Conservation (phyloP, 2,888 invertebrate species). For the Xylota segnis region DNA sequence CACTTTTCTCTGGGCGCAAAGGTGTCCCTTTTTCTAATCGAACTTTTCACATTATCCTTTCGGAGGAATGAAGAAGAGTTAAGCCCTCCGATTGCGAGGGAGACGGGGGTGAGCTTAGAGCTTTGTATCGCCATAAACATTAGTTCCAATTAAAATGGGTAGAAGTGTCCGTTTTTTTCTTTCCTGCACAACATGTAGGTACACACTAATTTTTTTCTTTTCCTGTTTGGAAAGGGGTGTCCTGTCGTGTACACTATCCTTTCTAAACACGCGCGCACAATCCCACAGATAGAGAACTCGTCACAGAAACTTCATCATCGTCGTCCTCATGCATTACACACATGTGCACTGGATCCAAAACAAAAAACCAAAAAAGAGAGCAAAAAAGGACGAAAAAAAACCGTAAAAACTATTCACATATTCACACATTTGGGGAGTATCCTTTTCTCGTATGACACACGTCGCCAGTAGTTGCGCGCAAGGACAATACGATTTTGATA, state of each 20-base stretch:
- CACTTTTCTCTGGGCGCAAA: slow-evolving; percentile 62
- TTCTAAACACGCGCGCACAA: slow-evolving; percentile 62
- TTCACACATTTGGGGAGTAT: slow-evolving; percentile 75
- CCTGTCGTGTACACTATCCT: slow-evolving; percentile 39
- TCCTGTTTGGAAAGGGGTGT: slow-evolving; percentile 37
- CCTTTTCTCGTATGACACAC: slow-evolving; percentile 67
- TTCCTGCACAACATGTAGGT: background rate
- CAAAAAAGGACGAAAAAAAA: slow-evolving; percentile 6
- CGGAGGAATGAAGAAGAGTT: slow-evolving; percentile 5
- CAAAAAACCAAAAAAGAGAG: slow-evolving; percentile 34
- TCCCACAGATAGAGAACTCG: slow-evolving; percentile 43
- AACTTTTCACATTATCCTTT: slow-evolving; percentile 66
- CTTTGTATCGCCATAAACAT: slow-evolving; percentile 43
- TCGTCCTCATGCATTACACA: slow-evolving; percentile 65
- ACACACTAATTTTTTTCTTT: slow-evolving; percentile 5
- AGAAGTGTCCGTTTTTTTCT: slow-evolving; percentile 26
- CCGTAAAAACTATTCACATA: slow-evolving; percentile 68
- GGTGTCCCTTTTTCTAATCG: slow-evolving; percentile 57
- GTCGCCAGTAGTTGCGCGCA: slow-evolving; percentile 64
- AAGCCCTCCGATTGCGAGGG: slow-evolving; percentile 20
- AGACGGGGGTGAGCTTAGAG: slow-evolving; percentile 7
- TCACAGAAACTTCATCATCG: slow-evolving; percentile 36
- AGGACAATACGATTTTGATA: slow-evolving; percentile 46
- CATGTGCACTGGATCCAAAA: slow-evolving; percentile 59
- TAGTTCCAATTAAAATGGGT: slow-evolving; percentile 36